phyloP scores from a whole-genome alignment of 2,113 vertebrate genomes.

The Leuciscus idus region DNA sequence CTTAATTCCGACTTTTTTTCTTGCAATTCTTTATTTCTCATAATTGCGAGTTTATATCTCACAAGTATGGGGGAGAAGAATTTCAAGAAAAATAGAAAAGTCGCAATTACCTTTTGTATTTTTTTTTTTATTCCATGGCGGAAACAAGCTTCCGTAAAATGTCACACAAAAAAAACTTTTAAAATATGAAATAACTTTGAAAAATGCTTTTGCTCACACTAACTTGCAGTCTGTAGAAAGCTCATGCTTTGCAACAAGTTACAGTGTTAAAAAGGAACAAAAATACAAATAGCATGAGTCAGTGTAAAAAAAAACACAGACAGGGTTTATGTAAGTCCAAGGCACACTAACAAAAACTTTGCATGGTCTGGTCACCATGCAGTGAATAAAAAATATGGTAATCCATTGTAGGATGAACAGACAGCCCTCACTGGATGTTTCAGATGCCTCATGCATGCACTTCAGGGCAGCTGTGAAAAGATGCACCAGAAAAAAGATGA shows the following conservation, averaged over 20 bases:
- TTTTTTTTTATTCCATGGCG: no score
- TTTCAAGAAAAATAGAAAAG: no score
- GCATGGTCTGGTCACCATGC: not conserved
- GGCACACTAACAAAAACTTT: not conserved
- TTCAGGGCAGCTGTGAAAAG: not conserved
- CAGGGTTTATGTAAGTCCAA: not conserved
- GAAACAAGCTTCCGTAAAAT: not conserved
- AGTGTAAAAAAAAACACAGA: not conserved
- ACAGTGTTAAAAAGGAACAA: not conserved
- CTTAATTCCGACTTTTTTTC: no score
- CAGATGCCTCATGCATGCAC: not conserved
- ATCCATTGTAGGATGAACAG: not conserved
- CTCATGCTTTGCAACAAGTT: not conserved
- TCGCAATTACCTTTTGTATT: no score
- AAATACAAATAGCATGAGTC: not conserved
- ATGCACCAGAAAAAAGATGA: not conserved
- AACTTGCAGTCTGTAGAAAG: not conserved
- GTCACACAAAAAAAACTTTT: not conserved
- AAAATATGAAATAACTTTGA: not conserved
- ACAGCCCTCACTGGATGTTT: not conserved
- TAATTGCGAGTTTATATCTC: no score
- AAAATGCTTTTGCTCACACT: not conserved
- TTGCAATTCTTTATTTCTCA: no score
- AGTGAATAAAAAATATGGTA: not conserved
- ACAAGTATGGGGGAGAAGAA: no score